These are phyloP conservation scores for Drosophila diplacantha DNA, from an alignment of 2,888 invertebrate genomes.

Conservation along the genomic window DNA sequence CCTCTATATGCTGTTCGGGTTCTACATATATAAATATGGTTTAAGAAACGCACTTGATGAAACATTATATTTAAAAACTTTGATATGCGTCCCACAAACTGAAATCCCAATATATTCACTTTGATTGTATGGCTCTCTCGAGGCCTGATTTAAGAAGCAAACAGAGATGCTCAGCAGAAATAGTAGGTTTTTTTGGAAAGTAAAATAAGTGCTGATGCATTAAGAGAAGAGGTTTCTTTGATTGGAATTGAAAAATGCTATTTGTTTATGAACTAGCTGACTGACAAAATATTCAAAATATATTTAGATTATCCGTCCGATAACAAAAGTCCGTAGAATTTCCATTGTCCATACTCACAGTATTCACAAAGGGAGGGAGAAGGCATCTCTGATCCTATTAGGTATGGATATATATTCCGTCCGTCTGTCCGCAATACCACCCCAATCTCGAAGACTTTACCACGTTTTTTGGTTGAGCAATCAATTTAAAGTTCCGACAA, in stretches of 20 bases:
- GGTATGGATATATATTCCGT: neutral
- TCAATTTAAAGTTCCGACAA: neutral
- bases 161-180: neutral
- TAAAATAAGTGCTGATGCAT: neutral
- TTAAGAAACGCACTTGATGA: slow-evolving; percentile 4
- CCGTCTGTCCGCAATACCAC: neutral
- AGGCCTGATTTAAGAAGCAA: neutral
- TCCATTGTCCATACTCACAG: neutral
- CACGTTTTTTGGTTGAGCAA: neutral
- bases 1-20: neutral
- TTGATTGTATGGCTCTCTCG: neutral
- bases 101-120: neutral
- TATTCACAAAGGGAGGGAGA: neutral
- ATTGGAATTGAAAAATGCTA: no score
- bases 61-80: neutral
- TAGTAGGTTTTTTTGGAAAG: no score
- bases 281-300: neutral
- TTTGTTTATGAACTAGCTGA: neutral
- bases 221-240: no score
- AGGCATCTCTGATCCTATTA: neutral
- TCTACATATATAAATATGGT: neutral
- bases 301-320: neutral
- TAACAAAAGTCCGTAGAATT: neutral
- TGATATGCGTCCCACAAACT: neutral
- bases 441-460: neutral